These are phyloP conservation scores for Sacculina carcini DNA, from an alignment of 2,888 invertebrate genomes.

Conservation along the genomic window DNA sequence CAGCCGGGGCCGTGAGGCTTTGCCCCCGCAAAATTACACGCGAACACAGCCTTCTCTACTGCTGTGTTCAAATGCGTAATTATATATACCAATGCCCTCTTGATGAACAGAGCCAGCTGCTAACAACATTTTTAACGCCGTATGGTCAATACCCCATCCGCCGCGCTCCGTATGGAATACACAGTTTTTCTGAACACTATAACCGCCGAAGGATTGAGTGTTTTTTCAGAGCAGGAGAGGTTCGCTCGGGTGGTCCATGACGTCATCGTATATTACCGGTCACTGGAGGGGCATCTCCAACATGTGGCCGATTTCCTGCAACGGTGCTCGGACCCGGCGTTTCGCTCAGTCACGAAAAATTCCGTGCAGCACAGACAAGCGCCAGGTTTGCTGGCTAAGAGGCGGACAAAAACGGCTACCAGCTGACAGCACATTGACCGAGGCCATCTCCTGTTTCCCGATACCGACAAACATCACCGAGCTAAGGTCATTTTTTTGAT, in stretches of 20 bases:
- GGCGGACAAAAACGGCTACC: neutral
- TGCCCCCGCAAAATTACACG: too few species aligned
- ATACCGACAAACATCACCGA: neutral
- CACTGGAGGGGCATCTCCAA: neutral
- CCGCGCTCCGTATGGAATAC: slow-evolving; percentile 5
- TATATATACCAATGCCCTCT: neutral
- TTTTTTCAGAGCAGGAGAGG: neutral
- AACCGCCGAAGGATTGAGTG: neutral
- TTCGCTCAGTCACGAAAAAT: neutral
- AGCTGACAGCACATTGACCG: neutral
- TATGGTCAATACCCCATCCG: slow-evolving; percentile 5
- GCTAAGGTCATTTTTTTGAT: neutral
- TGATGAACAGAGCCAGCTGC: neutral
- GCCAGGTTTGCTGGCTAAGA: neutral
- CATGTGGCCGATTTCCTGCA: neutral
- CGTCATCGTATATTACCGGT: neutral
- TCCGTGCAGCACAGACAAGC: neutral
- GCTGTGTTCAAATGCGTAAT: too few species aligned
- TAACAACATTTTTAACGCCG: slow-evolving; percentile 8
- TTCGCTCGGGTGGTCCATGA: neutral
- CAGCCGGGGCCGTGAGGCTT: too few species aligned
- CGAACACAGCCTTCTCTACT: too few species aligned
- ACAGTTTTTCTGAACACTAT: neutral
- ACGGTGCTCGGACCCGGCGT: neutral
- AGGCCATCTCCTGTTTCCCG: neutral